These are phyloP conservation scores for Lycaena phlaeas DNA, from an alignment of 2,888 invertebrate genomes.

Conservation along the genomic window DNA sequence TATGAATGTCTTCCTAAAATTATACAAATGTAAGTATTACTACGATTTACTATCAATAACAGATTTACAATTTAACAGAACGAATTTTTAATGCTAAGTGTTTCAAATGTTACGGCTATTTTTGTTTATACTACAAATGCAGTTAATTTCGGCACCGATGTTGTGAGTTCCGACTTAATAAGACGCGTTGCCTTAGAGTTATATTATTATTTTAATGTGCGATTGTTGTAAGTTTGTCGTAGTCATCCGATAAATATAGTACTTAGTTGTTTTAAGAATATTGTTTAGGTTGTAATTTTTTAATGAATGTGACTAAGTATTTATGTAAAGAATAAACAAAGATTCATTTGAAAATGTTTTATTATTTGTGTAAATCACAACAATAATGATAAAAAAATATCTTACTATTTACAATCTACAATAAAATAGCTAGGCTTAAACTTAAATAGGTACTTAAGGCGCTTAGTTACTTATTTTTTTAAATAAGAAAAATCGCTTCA, in stretches of 20 bases:
- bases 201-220: background rate
- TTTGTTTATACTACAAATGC: no score
- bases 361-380: slow-evolving; percentile 29
- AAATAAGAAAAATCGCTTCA: background rate
- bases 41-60: background rate
- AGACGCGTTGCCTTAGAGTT: no score
- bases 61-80: background rate
- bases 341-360: slow-evolving; percentile 41
- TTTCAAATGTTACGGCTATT: no score
- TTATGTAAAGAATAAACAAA: slow-evolving; percentile 64
- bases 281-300: slow-evolving; percentile 38
- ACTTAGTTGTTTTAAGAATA: slow-evolving; percentile 48
- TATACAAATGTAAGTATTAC: slow-evolving; percentile 8
- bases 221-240: slow-evolving; percentile 19
- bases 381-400: background rate
- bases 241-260: slow-evolving; percentile 45
- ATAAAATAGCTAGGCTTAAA: background rate
- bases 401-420: slow-evolving; percentile 6
- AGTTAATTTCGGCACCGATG: background rate
- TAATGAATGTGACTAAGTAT: slow-evolving; percentile 46
- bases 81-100: background rate
- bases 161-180: no score
- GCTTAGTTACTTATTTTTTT: background rate
- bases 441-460: background rate
- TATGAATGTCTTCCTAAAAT: slow-evolving; percentile 12